phyloP scores from a whole-genome alignment of 2,113 vertebrate genomes.

The Ariopsis seemanni region DNA sequence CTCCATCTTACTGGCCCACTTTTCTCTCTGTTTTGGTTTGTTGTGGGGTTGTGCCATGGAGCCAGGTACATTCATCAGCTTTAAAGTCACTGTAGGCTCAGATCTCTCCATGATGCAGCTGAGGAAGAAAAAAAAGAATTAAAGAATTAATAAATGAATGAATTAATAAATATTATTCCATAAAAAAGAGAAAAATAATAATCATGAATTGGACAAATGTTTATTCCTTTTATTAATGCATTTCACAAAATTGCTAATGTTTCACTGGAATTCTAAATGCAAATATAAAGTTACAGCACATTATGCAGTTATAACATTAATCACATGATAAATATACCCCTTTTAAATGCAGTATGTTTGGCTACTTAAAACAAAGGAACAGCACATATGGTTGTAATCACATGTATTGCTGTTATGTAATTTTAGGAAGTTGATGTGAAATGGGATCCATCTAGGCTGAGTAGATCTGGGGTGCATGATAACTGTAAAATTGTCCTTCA shows the following conservation, averaged over 20 bases:
- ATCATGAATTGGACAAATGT: not conserved
- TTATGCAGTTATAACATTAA: not conserved
- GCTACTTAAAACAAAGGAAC: not conserved
- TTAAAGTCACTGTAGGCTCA: constrained; percentile 43
- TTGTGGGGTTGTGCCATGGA: constrained; percentile 23
- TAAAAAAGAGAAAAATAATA: not conserved
- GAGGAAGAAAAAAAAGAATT: not conserved
- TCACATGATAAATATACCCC: not conserved
- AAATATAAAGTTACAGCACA: not conserved
- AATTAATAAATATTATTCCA: not conserved
- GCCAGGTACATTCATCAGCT: constrained; percentile 25
- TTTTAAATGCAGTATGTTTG: not conserved
- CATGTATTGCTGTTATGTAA: not conserved
- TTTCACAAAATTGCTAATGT: not conserved
- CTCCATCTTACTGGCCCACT: constrained; percentile 71
- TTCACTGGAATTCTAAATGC: not conserved
- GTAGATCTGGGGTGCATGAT: not conserved
- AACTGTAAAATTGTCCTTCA: not conserved
- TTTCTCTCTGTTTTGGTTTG: constrained; percentile 62
- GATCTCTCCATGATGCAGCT: constrained; percentile 49
- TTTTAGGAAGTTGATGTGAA: not conserved
- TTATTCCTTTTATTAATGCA: not conserved
- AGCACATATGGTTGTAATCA: not conserved
- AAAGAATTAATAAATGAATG: not conserved
- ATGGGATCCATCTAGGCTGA: not conserved